Percentiles rank a stretch among this genome's conserved stretches.
Conservation (phyloP, 2,888 invertebrate species). For the Chrysolina oricalcia region DNA sequence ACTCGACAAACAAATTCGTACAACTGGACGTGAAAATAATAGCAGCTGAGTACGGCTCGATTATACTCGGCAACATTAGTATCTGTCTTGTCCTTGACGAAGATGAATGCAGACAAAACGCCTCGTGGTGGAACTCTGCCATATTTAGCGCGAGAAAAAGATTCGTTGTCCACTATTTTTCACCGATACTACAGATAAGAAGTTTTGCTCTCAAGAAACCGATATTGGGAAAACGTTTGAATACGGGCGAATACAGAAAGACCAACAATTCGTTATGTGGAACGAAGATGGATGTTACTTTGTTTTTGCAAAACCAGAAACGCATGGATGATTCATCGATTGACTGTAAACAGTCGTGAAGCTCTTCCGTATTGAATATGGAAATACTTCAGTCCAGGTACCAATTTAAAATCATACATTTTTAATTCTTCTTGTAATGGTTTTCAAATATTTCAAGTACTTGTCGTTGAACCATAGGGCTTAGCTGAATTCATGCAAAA, state of each 20-base stretch:
- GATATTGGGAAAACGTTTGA: slow-evolving; percentile 11
- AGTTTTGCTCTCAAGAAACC: slow-evolving; percentile 9
- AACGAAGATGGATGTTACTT: background rate
- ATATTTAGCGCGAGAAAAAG: slow-evolving; percentile 51
- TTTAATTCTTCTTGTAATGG: too few relatives aligned
- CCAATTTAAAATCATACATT: too few relatives aligned
- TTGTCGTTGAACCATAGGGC: too few relatives aligned
- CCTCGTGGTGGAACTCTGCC: slow-evolving; percentile 54
- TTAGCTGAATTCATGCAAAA: too few relatives aligned
- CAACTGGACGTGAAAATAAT: background rate
- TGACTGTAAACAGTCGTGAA: background rate
- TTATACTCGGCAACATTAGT: slow-evolving; percentile 47
- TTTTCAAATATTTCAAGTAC: too few relatives aligned
- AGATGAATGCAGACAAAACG: slow-evolving; percentile 57
- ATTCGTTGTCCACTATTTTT: slow-evolving; percentile 57
- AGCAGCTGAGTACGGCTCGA: slow-evolving; percentile 40
- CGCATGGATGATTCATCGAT: background rate
- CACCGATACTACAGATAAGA: slow-evolving; percentile 37
- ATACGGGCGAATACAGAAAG: background rate
- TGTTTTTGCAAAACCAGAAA: background rate
- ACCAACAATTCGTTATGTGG: background rate
- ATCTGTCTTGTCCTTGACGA: slow-evolving; percentile 55
- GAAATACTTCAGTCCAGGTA: too few relatives aligned
- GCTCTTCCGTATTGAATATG: too few relatives aligned
- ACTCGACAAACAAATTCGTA: background rate